Base-by-base conservation (phyloP, 1,140 invertebrate genomes). In the Polypedilum vanderplanki region DNA sequence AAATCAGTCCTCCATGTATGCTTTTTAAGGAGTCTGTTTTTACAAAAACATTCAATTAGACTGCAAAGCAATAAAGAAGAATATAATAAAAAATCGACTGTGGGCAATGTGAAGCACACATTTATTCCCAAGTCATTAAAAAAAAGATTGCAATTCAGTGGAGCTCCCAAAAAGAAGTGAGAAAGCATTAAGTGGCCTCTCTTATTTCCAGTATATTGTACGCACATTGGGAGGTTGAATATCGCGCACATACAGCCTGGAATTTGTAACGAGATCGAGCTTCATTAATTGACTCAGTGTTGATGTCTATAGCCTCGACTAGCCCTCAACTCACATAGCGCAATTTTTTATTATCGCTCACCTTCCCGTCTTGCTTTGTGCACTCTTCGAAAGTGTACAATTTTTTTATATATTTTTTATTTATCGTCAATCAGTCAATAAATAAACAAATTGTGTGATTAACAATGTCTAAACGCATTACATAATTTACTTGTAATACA, bases 281-380 rank as follows among this genome's bases (percentile, higher is more conserved):
- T 70, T 70, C 65, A 70, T 70, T 70, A 70, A 70, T 70, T 70
- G 65, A 70, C 65, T 70, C 65, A 70, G 65, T 70, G 10, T n/a
- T 70, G 65, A 70, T 70, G 65, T 70, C 65, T 18, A 57, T 57
- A 57, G 46, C 46, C 46, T 57, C 46, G 46, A 57, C 46, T 57
- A 57, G 46, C 46, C 46, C 46, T 12, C 46, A 57, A 57, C 24
- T 33, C 24, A 33, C 24, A 33, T 33, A 33, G 24, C 24, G 24
- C 46, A 57, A 57, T 12, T 57, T 57, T 57, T 57, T 57, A 12
- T 15, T 57, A 57, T 33, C n/a, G 12, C 46, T 57, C 46, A 57
- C 46, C 12, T 57, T 57, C 12, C 46, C 46, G 12, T 57, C 46
- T n/a, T n/a, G 9, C n/a, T n/a, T 57, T 57, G 46, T n/a, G 46